Evolutionary conservation across 2,797 vertebrate species (phyloP).

Genomic region (Brotogeris chrysoptera): DNA sequence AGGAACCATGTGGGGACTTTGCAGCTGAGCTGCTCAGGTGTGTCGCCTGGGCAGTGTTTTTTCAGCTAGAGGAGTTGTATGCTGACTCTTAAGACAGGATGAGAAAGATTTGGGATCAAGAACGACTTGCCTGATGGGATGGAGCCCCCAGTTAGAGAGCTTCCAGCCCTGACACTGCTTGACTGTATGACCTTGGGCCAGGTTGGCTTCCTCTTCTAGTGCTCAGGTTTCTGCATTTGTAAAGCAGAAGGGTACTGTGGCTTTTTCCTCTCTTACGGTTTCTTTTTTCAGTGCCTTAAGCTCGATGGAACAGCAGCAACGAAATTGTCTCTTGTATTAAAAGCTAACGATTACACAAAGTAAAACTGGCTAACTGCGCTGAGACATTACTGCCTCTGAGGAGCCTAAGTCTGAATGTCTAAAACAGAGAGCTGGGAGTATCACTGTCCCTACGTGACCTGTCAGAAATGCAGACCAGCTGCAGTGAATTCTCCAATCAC

Average conservation of each 20-base stretch:
- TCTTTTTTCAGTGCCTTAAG: neutral
- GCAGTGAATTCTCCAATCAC: neutral
- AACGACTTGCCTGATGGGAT: neutral
- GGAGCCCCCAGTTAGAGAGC: neutral
- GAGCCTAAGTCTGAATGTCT: neutral
- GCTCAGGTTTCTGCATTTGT: neutral
- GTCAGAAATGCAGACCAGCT: neutral
- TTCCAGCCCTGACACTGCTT: neutral
- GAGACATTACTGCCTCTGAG: neutral
- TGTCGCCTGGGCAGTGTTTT: neutral
- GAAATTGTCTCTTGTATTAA: neutral
- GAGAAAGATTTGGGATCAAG: neutral
- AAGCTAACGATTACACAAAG: neutral
- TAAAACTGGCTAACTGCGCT: neutral
- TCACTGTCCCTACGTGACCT: constrained; percentile 25
- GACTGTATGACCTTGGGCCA: neutral
- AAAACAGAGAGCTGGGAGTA: neutral
- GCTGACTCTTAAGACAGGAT: neutral
- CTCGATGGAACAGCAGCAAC: neutral
- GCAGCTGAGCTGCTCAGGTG: neutral
- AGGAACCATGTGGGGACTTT: neutral
- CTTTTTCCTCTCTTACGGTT: neutral
- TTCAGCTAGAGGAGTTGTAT: neutral
- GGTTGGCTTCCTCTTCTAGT: neutral
- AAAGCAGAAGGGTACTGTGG: neutral